Evolutionary conservation across 2,888 invertebrate species (phyloP).

Genomic region (Leptopilina syphax): DNA sequence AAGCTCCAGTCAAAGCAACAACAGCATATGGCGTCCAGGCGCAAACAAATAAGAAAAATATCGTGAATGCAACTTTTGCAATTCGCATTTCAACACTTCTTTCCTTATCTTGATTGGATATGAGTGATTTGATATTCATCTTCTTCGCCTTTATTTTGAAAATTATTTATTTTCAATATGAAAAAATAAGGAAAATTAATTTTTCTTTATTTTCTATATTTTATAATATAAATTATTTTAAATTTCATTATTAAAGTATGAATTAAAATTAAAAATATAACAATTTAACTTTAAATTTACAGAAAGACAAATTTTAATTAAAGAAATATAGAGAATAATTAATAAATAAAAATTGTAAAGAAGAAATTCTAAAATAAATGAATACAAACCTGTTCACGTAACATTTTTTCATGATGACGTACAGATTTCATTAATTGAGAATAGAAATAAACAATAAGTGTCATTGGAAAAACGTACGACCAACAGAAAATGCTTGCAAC

Average conservation of each 20-base stretch:
- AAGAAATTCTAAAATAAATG: not conserved
- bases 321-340: no score
- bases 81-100: constrained; percentile 90
- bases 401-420: constrained; percentile 90
- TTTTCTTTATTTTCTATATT: no score
- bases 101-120: constrained; percentile 84
- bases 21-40: constrained; percentile 96
- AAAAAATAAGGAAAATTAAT: not conserved
- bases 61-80: constrained; percentile 92
- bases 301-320: not conserved
- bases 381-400: constrained; percentile 81
- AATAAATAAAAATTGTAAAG: no score
- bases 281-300: not conserved
- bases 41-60: constrained; percentile 89
- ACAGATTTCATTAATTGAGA: constrained; percentile 92
- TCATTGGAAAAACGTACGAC: constrained; percentile 88
- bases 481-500: constrained; percentile 87
- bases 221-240: not conserved
- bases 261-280: not conserved
- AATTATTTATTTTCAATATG: not conserved
- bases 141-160: constrained; percentile 83
- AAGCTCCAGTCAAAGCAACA: constrained; percentile 88
- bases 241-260: not conserved
- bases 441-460: constrained; percentile 88
- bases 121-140: constrained; percentile 92